Base-by-base conservation (phyloP, 2,797 vertebrate genomes). In the Periophthalmus magnuspinnatus region DNA sequence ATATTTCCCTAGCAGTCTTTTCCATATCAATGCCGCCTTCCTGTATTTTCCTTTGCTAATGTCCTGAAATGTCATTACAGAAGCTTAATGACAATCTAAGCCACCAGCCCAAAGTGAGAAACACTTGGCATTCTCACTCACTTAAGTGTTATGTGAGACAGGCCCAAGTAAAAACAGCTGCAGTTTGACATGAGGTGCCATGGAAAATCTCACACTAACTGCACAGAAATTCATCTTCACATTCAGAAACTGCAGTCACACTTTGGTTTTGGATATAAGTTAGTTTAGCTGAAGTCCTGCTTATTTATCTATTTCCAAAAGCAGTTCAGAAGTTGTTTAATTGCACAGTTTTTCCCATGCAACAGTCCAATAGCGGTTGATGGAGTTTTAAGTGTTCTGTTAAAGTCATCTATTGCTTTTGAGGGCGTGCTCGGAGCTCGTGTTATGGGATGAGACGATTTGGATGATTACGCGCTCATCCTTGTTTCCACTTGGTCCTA, bases 391-490 rank as follows among this genome's bases (percentile, higher is more conserved):
- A 13, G n/a, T 19, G 59, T 56, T 41, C 63, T 65, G 63, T 21
- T 65, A 50, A 65, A 50, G 63, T 65, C n/a, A 65, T 59, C 38
- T 16, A 22, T 38, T 22, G 72, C 57, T 32, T 67, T 48, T 65
- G 41, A 76, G 57, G 65, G 67, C 69, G 60, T 71, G 58, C 36
- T 66, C 60, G 38, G 28, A 22, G 21, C 38, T 70, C 76, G 28
- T 61, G 50, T 68, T 38, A 57, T 21, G 79, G 82, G 81, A 77
- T 79, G 62, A 24, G 69, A 5, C 55, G 34, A 68, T 71, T 62
- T 10, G 59, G 69, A 45, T 75, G 79, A 83, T 77, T 64, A 77
- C 72, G 75, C 69, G 65, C 71, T 81, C 79, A 81, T 82, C 73
- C 72, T 59, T 64, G 72, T 75, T 83, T 75, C 79, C 74, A 69